Conservation (phyloP, 2,888 invertebrate species). For the Drosophila cyrtoloma region DNA sequence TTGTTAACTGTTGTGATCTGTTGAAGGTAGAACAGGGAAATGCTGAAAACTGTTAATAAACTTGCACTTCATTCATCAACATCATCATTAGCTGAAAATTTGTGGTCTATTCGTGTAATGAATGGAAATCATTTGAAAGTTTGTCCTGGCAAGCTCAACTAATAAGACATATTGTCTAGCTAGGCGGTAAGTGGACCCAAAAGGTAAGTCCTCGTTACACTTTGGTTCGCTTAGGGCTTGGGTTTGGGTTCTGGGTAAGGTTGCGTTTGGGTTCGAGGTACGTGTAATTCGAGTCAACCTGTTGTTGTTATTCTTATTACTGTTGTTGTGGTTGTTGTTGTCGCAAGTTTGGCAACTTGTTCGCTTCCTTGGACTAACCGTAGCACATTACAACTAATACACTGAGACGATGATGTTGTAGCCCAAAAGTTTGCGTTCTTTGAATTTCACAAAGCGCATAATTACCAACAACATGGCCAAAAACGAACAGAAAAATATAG, state of each 20-base stretch:
- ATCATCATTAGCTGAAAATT: constrained; percentile 65
- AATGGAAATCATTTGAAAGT: constrained; percentile 72
- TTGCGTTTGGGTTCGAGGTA: constrained; percentile 15
- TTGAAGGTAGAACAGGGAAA: not conserved
- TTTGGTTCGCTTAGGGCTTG: constrained; percentile 5
- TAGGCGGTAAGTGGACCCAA: constrained; percentile 32
- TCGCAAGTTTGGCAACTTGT: constrained; percentile 73
- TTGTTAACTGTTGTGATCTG: not conserved
- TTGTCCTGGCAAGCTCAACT: constrained; percentile 45
- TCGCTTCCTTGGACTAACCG: constrained; percentile 58
- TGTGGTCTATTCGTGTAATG: constrained; percentile 53
- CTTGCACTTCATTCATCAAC: constrained; percentile 53
- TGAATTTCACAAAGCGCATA: constrained; percentile 75
- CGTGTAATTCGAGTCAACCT: constrained; percentile 49
- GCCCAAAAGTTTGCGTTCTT: constrained; percentile 69
- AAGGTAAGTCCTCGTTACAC: constrained; percentile 35
- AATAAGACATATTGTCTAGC: constrained; percentile 75
- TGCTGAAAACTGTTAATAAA: constrained; percentile 46
- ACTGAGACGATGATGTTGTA: constrained; percentile 69
- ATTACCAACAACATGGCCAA: constrained; percentile 73
- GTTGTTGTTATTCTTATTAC: constrained; percentile 19
- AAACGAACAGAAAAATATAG: constrained; percentile 25
- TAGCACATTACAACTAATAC: constrained; percentile 76
- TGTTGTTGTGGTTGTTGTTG: constrained; percentile 37
- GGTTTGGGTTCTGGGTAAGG: not conserved